Conservation (phyloP, 2,113 vertebrate genomes). For the Aptenodytes patagonicus region DNA sequence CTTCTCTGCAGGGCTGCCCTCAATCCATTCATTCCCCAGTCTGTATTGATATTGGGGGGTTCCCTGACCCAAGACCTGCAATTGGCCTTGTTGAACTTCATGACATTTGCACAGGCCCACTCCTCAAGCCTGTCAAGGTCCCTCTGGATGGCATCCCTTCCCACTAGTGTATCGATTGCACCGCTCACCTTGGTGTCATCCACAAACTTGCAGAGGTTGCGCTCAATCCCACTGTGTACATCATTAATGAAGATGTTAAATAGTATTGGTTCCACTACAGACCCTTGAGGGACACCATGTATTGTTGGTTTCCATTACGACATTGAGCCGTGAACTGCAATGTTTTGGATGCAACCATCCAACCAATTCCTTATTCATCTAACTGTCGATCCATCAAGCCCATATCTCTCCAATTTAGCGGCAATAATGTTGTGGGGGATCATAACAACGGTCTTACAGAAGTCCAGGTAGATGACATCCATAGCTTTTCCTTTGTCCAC, state of each 20-base stretch:
- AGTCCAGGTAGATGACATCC: not conserved
- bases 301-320: not conserved
- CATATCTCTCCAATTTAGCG: not conserved
- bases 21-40: not conserved
- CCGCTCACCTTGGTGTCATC: not conserved
- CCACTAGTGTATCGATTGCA: not conserved
- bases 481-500: not conserved
- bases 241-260: not conserved
- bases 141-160: not conserved
- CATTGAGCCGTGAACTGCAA: not conserved
- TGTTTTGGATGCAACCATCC: not conserved
- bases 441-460: not conserved
- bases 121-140: not conserved
- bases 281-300: not conserved
- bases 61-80: not conserved
- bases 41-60: not conserved
- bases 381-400: not conserved
- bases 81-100: not conserved
- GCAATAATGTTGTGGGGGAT: not conserved
- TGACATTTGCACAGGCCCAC: not conserved
- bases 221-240: not conserved
- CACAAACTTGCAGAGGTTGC: not conserved
- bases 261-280: not conserved
- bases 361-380: not conserved
- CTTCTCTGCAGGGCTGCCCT: not conserved